These are phyloP conservation scores for Hybognathus amarus DNA, from an alignment of 2,797 vertebrate species.

Conservation along the genomic window DNA sequence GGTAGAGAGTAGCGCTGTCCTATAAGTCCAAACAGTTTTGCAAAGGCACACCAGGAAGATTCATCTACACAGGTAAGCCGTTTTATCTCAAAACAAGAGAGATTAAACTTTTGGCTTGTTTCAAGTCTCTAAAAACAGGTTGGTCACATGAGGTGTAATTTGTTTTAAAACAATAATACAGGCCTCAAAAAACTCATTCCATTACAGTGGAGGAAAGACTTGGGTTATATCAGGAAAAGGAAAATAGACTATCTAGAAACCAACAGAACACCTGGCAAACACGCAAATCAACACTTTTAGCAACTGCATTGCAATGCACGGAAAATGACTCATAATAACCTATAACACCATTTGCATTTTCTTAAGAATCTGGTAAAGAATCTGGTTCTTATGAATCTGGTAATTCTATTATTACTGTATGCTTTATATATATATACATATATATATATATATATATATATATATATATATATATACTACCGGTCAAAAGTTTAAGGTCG, in stretches of 20 bases:
- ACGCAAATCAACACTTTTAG: background rate
- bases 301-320: background rate
- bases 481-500: too few species aligned
- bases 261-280: background rate
- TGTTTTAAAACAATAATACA: background rate
- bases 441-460: too few species aligned
- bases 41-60: constrained; percentile 96
- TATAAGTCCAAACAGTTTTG: constrained; percentile 99
- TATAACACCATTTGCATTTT: background rate
- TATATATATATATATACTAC: background rate
- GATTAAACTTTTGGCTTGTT: background rate
- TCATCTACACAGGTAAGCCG: constrained; percentile 95
- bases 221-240: background rate
- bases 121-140: background rate
- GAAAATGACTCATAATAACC: background rate
- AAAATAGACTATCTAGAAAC: background rate
- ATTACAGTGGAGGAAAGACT: background rate
- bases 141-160: background rate
- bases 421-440: background rate
- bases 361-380: background rate
- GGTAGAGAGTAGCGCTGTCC: constrained; percentile 96
- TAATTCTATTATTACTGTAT: background rate
- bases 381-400: background rate
- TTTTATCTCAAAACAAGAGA: background rate
- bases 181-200: background rate